Conservation (phyloP, 2,888 invertebrate genomes). For the Polylopha cassiicola region DNA sequence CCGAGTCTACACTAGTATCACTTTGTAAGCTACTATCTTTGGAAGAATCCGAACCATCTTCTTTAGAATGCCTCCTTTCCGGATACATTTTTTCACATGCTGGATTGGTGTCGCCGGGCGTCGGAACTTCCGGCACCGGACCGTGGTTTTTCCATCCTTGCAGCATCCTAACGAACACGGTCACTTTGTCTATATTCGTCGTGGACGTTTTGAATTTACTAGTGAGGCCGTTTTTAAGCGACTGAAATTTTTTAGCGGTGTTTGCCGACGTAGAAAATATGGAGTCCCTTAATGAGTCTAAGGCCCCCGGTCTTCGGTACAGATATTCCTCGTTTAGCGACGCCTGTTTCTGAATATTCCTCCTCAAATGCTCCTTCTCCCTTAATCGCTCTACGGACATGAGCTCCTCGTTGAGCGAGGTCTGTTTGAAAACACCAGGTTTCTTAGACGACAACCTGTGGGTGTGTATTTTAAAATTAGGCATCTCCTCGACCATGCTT, state of each 20-base stretch:
- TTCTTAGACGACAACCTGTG: constrained; percentile 65
- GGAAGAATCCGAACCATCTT: constrained; percentile 92
- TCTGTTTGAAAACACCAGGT: constrained; percentile 85
- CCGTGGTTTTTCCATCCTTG: constrained; percentile 86
- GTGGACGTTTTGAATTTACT: constrained; percentile 90
- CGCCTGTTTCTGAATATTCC: constrained; percentile 92
- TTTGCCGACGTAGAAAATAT: constrained; percentile 83
- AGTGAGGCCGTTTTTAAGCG: constrained; percentile 88
- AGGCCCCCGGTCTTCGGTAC: constrained; percentile 79
- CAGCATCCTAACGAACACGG: constrained; percentile 89
- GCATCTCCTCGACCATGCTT: constrained; percentile 79
- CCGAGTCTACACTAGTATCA: constrained; percentile 95
- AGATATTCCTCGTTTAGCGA: constrained; percentile 92
- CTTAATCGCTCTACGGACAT: constrained; percentile 91
- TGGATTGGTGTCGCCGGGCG: constrained; percentile 65
- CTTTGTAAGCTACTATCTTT: constrained; percentile 94
- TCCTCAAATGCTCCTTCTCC: constrained; percentile 88
- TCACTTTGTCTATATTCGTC: constrained; percentile 89
- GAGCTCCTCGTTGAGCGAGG: constrained; percentile 91
- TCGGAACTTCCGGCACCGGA: constrained; percentile 63
- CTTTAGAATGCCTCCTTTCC: constrained; percentile 87
- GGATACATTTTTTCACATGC: constrained; percentile 60
- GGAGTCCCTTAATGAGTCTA: constrained; percentile 84
- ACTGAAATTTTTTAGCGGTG: constrained; percentile 85
- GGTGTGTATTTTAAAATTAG: constrained; percentile 79